Conservation (phyloP, 2,888 invertebrate species). For the Brachyptera putata region DNA sequence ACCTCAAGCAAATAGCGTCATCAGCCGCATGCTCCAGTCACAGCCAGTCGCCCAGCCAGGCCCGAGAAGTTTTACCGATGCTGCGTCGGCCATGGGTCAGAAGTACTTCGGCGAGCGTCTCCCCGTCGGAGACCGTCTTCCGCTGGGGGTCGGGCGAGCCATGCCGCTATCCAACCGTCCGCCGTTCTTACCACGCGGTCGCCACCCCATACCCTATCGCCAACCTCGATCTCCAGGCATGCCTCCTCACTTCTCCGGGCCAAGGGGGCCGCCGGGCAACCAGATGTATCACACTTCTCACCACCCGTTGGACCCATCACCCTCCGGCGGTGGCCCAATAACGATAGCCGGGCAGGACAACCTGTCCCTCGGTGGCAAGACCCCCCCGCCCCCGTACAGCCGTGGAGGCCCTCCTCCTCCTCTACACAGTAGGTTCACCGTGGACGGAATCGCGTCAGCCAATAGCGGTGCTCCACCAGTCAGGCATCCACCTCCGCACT, state of each 20-base stretch:
- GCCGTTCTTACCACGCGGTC: conserved; percentile 22
- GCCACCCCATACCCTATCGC: conserved; percentile 38
- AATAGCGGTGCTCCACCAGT: conserved; percentile 1
- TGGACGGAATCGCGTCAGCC: not conserved
- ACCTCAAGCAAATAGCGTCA: conserved; percentile 43
- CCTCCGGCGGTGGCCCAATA: conserved; percentile 52
- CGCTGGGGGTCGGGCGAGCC: conserved; percentile 38
- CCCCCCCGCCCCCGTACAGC: conserved; percentile 40
- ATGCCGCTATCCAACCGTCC: conserved; percentile 23
- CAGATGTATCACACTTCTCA: conserved; percentile 48
- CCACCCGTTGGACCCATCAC: conserved; percentile 52
- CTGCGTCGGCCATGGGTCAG: conserved; percentile 45
- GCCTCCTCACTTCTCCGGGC: conserved; percentile 31
- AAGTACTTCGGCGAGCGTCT: conserved; percentile 42
- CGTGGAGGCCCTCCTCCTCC: conserved; percentile 28
- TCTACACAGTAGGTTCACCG: conserved; percentile 21
- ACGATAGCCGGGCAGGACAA: conserved; percentile 39
- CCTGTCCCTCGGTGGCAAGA: not conserved
- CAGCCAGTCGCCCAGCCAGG: conserved; percentile 42
- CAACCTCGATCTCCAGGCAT: conserved; percentile 32
- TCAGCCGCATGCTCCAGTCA: conserved; percentile 58
- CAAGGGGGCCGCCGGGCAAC: not conserved
- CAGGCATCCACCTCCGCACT: conserved; percentile 20
- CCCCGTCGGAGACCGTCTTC: conserved; percentile 37
- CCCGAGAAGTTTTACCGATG: conserved; percentile 44